A percentile compares a stretch with the other conserved stretches of the same genome.
Conservation (phyloP, 2,113 vertebrate species). For the Dipodomys stephensi region DNA sequence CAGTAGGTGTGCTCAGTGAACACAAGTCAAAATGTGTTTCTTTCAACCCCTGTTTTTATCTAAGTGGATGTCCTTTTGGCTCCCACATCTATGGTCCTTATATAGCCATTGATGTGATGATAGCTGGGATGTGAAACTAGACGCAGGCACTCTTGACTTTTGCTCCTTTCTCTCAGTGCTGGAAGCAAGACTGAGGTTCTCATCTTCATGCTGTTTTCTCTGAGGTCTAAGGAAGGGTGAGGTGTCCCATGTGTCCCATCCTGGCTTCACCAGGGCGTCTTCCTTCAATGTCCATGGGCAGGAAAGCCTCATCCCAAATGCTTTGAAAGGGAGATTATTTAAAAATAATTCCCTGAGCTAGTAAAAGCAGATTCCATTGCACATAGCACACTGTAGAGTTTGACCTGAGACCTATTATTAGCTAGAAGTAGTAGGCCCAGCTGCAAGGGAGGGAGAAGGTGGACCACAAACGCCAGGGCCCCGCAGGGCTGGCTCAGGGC, state of each 20-base stretch:
- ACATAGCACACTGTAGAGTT: slow-evolving; percentile 6
- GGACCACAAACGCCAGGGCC: neutral
- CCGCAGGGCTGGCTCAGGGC: neutral
- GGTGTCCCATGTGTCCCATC: too few relatives aligned
- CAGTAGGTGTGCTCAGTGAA: neutral
- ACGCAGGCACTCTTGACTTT: neutral
- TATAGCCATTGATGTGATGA: neutral
- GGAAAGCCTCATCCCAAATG: neutral
- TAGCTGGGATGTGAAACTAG: too few relatives aligned
- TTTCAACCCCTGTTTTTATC: neutral
- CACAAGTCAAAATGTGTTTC: neutral
- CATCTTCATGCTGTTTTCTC: neutral
- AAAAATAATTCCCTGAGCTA: slow-evolving; percentile 49
- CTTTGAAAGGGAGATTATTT: slow-evolving; percentile 51
- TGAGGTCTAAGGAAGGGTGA: neutral
- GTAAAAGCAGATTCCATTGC: neutral
- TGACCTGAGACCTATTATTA: slow-evolving; percentile 24
- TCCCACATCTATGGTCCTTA: neutral
- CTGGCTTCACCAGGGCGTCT: neutral
- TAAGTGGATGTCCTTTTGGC: too few relatives aligned
- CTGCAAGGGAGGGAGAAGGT: neutral
- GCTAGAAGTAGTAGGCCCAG: neutral
- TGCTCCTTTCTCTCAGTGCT: neutral
- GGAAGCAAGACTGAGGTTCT: too few relatives aligned
- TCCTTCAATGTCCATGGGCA: neutral